phyloP scores from a whole-genome alignment of 1,140 invertebrate species.

The Vanessa atalanta region DNA sequence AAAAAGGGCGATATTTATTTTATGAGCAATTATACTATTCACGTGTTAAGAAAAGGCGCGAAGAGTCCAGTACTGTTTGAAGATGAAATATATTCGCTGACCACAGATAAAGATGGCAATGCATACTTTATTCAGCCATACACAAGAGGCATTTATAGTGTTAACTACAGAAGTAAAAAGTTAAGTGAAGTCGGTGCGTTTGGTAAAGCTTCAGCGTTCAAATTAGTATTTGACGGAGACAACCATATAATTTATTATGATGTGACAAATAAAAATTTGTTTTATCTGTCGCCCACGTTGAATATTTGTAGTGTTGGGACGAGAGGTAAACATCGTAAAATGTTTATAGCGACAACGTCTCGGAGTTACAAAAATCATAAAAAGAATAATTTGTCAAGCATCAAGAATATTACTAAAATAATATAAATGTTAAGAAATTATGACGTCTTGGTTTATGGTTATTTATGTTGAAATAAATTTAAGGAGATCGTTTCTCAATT shows the following conservation, averaged over 20 bases:
- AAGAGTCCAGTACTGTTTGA: slow-evolving; percentile 51
- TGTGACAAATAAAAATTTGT: slow-evolving; percentile 49
- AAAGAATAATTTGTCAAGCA: slow-evolving; percentile 2
- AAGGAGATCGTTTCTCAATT: no score
- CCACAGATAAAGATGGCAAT: slow-evolving; percentile 54
- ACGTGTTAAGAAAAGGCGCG: slow-evolving; percentile 52
- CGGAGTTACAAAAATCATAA: slow-evolving; percentile 23
- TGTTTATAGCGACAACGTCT: slow-evolving; percentile 34
- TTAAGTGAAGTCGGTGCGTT: slow-evolving; percentile 57
- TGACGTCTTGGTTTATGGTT: background rate
- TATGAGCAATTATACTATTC: slow-evolving; percentile 51
- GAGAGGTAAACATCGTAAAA: slow-evolving; percentile 44
- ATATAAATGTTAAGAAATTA: background rate
- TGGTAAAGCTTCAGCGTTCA: slow-evolving; percentile 45
- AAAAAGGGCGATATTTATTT: slow-evolving; percentile 61
- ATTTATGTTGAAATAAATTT: no score
- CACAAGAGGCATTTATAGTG: slow-evolving; percentile 55
- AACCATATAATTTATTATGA: slow-evolving; percentile 66
- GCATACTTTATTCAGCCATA: slow-evolving; percentile 59
- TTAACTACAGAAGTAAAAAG: slow-evolving; percentile 47
- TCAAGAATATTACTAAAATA: slow-evolving; percentile 22
- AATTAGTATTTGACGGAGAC: slow-evolving; percentile 59
- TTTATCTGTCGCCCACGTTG: slow-evolving; percentile 58
- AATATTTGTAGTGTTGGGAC: slow-evolving; percentile 53
- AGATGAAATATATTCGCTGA: slow-evolving; percentile 56